Evolutionary conservation across 2,888 invertebrate genomes (phyloP).

Genomic region (Pasiphila rectangulata): DNA sequence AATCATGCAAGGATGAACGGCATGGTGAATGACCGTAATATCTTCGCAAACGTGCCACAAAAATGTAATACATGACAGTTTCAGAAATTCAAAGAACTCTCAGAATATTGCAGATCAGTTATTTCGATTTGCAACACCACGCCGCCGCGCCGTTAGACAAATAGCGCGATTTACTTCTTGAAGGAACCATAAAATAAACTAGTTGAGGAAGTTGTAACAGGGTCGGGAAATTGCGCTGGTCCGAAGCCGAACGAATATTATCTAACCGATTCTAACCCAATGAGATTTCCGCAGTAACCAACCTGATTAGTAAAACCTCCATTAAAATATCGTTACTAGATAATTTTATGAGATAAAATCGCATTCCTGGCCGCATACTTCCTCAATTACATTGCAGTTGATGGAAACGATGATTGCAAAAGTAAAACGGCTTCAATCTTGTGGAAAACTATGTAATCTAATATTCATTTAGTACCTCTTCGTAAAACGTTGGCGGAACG

Average conservation of each 20-base stretch:
- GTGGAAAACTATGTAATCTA: slow-evolving; percentile 22
- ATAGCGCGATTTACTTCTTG: slow-evolving; percentile 12
- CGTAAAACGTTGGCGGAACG: too few species aligned
- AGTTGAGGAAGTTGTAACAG: slow-evolving; percentile 15
- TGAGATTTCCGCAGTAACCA: slow-evolving; percentile 16
- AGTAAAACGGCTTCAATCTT: slow-evolving; percentile 21
- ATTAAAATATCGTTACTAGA: slow-evolving; percentile 36
- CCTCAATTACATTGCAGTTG: slow-evolving; percentile 39
- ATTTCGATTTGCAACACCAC: too few species aligned
- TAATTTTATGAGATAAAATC: slow-evolving; percentile 42
- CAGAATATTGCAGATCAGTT: background rate
- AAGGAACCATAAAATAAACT: slow-evolving; percentile 3
- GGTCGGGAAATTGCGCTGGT: slow-evolving; percentile 11
- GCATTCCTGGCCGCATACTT: slow-evolving; percentile 39
- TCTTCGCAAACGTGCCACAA: too few species aligned
- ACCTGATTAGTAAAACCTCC: slow-evolving; percentile 20
- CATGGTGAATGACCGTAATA: too few species aligned
- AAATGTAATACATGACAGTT: too few species aligned
- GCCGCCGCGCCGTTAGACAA: too few species aligned
- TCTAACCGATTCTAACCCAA: slow-evolving; percentile 17
- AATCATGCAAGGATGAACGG: too few species aligned
- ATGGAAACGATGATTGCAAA: slow-evolving; percentile 22
- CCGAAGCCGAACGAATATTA: slow-evolving; percentile 14
- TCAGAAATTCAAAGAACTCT: background rate
- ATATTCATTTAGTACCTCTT: too few species aligned